phyloP scores from a whole-genome alignment of 2,113 vertebrate species.

The Notothenia coriiceps region DNA sequence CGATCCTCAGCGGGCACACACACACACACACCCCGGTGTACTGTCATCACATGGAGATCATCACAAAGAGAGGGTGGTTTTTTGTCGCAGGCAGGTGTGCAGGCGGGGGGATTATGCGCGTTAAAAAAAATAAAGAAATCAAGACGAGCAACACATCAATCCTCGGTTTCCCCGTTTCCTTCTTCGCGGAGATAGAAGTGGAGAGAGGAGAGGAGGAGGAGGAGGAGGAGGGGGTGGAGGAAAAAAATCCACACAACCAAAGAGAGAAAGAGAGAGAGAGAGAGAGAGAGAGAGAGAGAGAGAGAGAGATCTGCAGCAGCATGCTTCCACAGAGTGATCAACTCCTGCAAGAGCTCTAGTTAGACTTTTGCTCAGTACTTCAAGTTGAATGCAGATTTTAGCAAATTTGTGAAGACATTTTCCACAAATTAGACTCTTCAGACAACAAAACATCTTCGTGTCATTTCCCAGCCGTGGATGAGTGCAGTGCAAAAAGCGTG shows the following conservation, averaged over 20 bases:
- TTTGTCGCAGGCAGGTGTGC: constrained; percentile 14
- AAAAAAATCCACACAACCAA: constrained; percentile 63
- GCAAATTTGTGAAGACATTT: neutral
- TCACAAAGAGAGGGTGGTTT: constrained; percentile 9
- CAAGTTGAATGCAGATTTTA: neutral
- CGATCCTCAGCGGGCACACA: constrained; percentile 82
- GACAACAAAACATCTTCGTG: neutral
- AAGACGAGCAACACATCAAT: constrained; percentile 68
- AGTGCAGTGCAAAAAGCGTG: constrained; percentile 41
- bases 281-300: constrained; percentile 30
- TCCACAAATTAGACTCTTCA: neutral
- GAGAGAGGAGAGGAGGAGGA: constrained; percentile 54
- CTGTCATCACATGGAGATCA: constrained; percentile 71
- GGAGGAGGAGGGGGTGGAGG: constrained; percentile 59
- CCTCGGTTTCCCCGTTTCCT: constrained; percentile 62
- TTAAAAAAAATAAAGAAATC: constrained; percentile 24
- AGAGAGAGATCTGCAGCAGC: constrained; percentile 41
- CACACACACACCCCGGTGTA: constrained; percentile 84
- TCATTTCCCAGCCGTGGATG: constrained; percentile 28
- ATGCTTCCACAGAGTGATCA: constrained; percentile 32
- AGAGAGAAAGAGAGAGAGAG: constrained; percentile 22
- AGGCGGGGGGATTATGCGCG: constrained; percentile 41
- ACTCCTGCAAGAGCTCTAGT: neutral
- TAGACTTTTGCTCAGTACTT: neutral
- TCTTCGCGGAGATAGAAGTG: constrained; percentile 75